Conservation (phyloP, 2,888 invertebrate genomes). For the Torymus tubicola region DNA sequence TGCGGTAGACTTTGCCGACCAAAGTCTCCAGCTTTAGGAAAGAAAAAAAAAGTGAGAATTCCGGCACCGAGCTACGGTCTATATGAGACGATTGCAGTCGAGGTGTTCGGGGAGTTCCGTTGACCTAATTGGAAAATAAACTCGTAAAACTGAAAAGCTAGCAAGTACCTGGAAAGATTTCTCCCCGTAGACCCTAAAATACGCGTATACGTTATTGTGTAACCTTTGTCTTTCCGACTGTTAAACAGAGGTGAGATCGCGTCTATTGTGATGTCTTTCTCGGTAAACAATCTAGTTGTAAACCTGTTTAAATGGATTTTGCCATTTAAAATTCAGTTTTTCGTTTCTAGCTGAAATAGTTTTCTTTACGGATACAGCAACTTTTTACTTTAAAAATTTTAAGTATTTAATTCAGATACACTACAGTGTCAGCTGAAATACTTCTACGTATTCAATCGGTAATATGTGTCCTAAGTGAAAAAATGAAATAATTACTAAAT, state of each 20-base stretch:
- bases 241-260: not conserved
- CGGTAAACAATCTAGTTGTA: too few species aligned
- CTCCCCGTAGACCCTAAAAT: slow-evolving; percentile 3
- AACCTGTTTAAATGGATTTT: too few species aligned
- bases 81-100: not conserved
- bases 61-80: not conserved
- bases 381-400: too few species aligned
- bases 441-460: too few species aligned
- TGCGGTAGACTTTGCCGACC: too few species aligned
- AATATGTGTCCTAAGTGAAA: too few species aligned
- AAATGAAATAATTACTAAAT: too few species aligned
- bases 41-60: slow-evolving; percentile 34
- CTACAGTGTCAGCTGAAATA: too few species aligned
- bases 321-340: too few species aligned
- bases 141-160: slow-evolving; percentile 10
- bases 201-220: slow-evolving; percentile 1
- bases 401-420: too few species aligned
- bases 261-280: not conserved
- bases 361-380: too few species aligned
- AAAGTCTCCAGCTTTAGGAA: not conserved
- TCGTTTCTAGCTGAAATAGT: too few species aligned
- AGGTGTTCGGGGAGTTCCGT: not conserved
- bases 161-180: not conserved
- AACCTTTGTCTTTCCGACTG: not conserved
- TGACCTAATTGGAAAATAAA: slow-evolving; percentile 27